Percentiles rank a stretch among this genome's conserved stretches.
These are phyloP conservation scores for Dryobotodes eremita DNA, from an alignment of 2,888 invertebrate species.

Conservation along the genomic window DNA sequence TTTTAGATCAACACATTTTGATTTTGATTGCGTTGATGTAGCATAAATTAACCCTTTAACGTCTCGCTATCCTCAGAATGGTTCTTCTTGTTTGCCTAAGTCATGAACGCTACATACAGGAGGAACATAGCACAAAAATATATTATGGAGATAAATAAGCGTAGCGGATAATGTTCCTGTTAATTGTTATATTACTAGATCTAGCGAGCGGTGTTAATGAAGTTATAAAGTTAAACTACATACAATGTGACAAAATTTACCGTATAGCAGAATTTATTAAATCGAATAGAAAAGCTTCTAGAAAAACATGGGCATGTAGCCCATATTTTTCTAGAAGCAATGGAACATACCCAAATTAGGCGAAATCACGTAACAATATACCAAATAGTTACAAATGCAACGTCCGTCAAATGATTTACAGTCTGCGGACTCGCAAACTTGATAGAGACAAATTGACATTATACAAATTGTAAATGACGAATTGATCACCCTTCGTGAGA, in stretches of 20 bases:
- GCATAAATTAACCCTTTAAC: not conserved
- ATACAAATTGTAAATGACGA: slow-evolving; percentile 89
- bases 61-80: not conserved
- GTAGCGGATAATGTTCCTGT: not conserved
- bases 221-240: not conserved
- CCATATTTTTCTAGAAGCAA: slow-evolving; percentile 33
- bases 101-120: not conserved
- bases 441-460: slow-evolving; percentile 89
- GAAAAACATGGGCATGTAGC: no score
- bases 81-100: not conserved
- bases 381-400: slow-evolving; percentile 61
- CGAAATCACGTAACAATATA: slow-evolving; percentile 39
- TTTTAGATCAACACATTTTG: no score
- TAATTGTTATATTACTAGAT: not conserved
- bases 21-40: not conserved
- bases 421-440: slow-evolving; percentile 61
- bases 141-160: not conserved
- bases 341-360: slow-evolving; percentile 44
- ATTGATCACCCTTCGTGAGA: slow-evolving; percentile 85
- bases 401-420: slow-evolving; percentile 59
- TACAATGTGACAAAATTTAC: not conserved
- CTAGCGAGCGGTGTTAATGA: not conserved
- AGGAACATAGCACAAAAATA: no score
- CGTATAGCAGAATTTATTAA: not conserved
- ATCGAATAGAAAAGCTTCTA: no score